Evolutionary conservation across 2,797 vertebrate genomes (phyloP).

Genomic region (Eptatretus atami): DNA sequence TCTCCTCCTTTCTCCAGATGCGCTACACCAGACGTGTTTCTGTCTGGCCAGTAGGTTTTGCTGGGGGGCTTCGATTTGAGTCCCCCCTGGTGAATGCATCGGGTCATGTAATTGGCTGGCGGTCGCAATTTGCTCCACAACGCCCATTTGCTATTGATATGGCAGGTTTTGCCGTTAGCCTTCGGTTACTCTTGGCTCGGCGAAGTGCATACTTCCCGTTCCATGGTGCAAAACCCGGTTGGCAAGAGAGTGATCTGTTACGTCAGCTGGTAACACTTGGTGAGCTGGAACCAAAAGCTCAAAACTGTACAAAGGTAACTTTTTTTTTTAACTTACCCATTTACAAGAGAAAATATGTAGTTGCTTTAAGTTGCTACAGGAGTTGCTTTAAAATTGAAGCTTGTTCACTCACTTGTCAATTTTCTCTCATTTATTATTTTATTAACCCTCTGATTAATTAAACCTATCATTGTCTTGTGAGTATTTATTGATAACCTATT

Average conservation of each 20-base stretch:
- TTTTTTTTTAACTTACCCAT: not conserved
- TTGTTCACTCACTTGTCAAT: too few species aligned
- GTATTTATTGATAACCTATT: too few species aligned
- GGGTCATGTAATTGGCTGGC: conserved; percentile 90
- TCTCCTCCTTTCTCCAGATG: conserved; percentile 24
- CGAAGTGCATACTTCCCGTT: conserved; percentile 93
- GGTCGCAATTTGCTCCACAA: conserved; percentile 81
- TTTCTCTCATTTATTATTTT: too few species aligned
- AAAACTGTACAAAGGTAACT: conserved; percentile 91
- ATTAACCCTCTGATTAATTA: too few species aligned
- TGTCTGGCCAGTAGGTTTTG: conserved; percentile 87
- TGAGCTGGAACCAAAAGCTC: conserved; percentile 92
- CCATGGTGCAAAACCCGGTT: conserved; percentile 75
- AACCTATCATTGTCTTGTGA: too few species aligned
- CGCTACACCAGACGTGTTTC: conserved; percentile 69
- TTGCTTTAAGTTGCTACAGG: too few species aligned
- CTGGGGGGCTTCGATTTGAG: conserved; percentile 68
- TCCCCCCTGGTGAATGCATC: conserved; percentile 72
- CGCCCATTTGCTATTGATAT: conserved; percentile 97
- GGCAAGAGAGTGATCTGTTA: conserved; percentile 90
- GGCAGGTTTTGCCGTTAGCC: conserved; percentile 84
- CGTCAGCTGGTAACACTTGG: conserved; percentile 70
- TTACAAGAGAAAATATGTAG: not conserved
- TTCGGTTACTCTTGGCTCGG: conserved; percentile 64
- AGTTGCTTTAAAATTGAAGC: too few species aligned